These are phyloP conservation scores for Scaptodrosophila lebanonensis DNA, from an alignment of 1,140 invertebrate genomes.

Conservation along the genomic window DNA sequence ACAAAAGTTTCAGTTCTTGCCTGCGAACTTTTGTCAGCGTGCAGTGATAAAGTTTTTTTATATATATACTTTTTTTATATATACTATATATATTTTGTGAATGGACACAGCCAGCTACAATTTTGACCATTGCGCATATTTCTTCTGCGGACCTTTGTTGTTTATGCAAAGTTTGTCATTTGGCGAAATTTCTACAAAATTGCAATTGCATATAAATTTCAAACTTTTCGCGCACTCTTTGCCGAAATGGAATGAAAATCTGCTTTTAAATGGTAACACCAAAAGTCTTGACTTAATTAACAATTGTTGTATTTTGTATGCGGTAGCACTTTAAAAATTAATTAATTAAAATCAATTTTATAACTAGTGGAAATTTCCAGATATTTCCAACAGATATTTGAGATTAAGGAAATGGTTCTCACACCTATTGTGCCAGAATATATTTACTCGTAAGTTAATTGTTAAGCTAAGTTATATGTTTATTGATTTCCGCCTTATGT, in stretches of 20 bases:
- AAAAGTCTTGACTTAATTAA: too few species aligned
- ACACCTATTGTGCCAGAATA: too few species aligned
- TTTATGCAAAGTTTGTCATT: conserved; percentile 41
- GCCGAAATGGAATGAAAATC: conserved; percentile 42
- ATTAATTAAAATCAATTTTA: too few species aligned
- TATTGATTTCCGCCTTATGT: too few species aligned
- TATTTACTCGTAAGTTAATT: too few species aligned
- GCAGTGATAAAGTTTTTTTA: conserved; percentile 48
- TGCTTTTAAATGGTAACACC: not conserved
- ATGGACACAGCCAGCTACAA: conserved; percentile 15
- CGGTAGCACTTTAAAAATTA: too few species aligned
- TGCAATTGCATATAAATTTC: conserved; percentile 60
- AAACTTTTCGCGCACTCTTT: conserved; percentile 41
- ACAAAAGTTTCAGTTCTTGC: conserved; percentile 63
- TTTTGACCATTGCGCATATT: conserved; percentile 31
- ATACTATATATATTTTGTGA: conserved; percentile 26
- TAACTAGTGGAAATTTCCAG: too few species aligned
- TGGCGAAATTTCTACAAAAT: conserved; percentile 46
- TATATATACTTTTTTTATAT: conserved; percentile 19
- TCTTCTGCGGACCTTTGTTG: conserved; percentile 8
- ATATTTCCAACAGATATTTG: too few species aligned
- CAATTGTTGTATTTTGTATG: too few species aligned
- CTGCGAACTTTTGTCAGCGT: conserved; percentile 57
- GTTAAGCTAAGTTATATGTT: too few species aligned
- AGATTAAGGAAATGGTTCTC: too few species aligned